Base-by-base conservation (phyloP, 2,113 vertebrate species). In the Chauna torquata region DNA sequence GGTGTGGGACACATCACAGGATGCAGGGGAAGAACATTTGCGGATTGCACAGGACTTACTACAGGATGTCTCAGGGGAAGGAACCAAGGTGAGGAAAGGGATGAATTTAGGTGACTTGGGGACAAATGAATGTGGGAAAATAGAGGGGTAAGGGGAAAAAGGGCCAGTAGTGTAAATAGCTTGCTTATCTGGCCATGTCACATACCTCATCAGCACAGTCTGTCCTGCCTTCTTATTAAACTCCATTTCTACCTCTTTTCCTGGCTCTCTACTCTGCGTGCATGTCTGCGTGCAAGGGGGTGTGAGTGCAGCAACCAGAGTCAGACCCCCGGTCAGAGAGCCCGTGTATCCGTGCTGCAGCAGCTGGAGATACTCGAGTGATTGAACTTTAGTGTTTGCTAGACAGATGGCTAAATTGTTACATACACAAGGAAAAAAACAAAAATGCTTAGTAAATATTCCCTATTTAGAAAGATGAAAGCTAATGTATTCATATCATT, bases 281-380 rank as follows among this genome's bases (percentile, higher is more conserved):
- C 23, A 25, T 30, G 9, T 16, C 32, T 45, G 55, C 24, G 25
- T 47, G 59, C 16, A 20, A 7, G 30, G n/a, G n/a, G 45, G 25
- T 7, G 3, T 47, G n/a, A 62, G 8, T 34, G 14, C 40, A 57
- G 47, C 42, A 76, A 24, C 12, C 2, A 4, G 45, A 17, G 3
- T 38, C 32, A 52, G 82, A 30, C 30, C 40, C 15, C 0, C 1
- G n/a, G n/a, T 10, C 1, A 1, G 54, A 81, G 16, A 25, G 54
- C 45, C 19, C 0, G 0, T 8, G 11, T 11, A 11, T 54, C 54
- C 62, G n/a, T 6, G 24, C 28, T 68, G 54, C 28, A 45, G 38
- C 52, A 59, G 27, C 8, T 58, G 19, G 47, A 70, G 47, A 47
- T 34, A 47, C 64, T 20, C 18, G 34, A 79, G 36, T 17, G 28